These are phyloP conservation scores for Melanocharis versteri DNA, from an alignment of 2,113 vertebrate species.

Conservation along the genomic window DNA sequence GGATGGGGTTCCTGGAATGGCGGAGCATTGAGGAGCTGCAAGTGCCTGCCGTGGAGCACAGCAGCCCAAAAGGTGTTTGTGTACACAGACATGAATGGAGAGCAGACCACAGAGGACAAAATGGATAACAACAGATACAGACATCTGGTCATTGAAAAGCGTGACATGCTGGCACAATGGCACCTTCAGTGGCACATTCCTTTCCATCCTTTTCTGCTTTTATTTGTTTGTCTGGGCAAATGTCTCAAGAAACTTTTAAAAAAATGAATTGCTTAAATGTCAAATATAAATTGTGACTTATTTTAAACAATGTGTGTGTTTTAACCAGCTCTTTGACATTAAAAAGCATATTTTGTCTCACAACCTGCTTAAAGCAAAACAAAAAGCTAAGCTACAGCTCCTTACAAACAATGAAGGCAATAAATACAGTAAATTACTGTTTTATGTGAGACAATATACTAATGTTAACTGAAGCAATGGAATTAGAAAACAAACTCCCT, in stretches of 20 bases:
- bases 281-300: slow-evolving; percentile 15
- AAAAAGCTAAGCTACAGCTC: slow-evolving; percentile 48
- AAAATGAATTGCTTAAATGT: not conserved
- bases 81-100: not conserved
- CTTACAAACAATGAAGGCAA: slow-evolving; percentile 60
- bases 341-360: slow-evolving; percentile 42
- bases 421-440: slow-evolving; percentile 68
- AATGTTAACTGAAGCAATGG: slow-evolving; percentile 64
- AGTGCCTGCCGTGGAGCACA: not conserved
- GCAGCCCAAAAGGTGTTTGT: not conserved
- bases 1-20: not conserved
- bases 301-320: slow-evolving; percentile 21
- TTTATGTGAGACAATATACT: slow-evolving; percentile 67
- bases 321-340: slow-evolving; percentile 35
- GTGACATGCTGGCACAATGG: not conserved
- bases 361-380: slow-evolving; percentile 55
- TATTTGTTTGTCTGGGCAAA: not conserved
- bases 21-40: not conserved
- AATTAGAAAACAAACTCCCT: slow-evolving; percentile 68
- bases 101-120: not conserved
- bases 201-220: not conserved
- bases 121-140: not conserved
- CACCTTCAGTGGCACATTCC: not conserved
- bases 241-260: not conserved
- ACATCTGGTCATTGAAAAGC: fast-evolving